These are phyloP conservation scores for Brienomyrus brachyistius DNA, from an alignment of 2,113 vertebrate genomes.

Conservation along the genomic window DNA sequence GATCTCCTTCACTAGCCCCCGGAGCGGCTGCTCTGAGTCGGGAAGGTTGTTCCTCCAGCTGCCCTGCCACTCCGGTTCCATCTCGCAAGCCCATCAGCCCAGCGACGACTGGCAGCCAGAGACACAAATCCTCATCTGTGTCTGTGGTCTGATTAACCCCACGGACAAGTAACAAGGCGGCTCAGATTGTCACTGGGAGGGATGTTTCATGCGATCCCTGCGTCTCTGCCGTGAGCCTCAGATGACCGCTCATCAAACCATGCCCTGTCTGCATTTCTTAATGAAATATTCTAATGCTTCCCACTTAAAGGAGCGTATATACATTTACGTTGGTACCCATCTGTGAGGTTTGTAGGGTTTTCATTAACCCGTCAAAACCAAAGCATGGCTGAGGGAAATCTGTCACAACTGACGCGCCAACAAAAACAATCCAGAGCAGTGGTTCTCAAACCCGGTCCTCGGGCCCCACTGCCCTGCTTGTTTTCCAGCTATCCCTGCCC, in stretches of 20 bases:
- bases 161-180: neutral
- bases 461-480: no score
- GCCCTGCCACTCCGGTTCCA: neutral
- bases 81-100: neutral
- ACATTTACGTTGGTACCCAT: neutral
- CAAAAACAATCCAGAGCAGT: neutral
- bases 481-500: no score
- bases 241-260: neutral
- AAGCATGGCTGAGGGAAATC: neutral
- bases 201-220: neutral
- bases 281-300: neutral
- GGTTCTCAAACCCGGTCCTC: no score
- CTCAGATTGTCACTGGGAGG: neutral
- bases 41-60: neutral
- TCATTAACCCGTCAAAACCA: neutral
- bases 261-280: neutral
- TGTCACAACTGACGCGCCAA: neutral
- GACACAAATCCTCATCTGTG: neutral
- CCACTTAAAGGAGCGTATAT: neutral
- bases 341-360: neutral
- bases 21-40: neutral
- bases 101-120: neutral
- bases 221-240: neutral
- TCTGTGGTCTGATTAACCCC: neutral
- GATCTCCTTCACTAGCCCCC: neutral